These are phyloP conservation scores for Cyprinodon tularosa DNA, from an alignment of 2,113 vertebrate species.

Conservation along the genomic window DNA sequence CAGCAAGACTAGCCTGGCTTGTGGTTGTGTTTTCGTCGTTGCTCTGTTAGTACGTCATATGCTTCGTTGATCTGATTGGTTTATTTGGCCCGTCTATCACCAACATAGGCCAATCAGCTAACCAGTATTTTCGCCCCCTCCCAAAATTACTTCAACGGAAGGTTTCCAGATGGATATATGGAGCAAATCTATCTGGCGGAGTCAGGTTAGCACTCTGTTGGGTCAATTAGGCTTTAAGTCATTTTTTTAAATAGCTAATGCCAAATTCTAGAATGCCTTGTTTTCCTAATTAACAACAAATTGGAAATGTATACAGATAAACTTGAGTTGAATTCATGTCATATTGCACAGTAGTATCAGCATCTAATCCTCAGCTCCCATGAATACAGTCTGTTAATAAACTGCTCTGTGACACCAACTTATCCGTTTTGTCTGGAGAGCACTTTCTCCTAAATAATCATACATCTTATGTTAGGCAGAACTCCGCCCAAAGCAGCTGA, in stretches of 20 bases:
- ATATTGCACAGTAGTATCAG: conserved; percentile 22
- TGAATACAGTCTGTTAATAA: background rate
- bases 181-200: no score
- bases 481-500: background rate
- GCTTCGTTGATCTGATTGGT: no score
- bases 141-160: no score
- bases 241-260: background rate
- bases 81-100: no score
- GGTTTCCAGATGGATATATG: no score
- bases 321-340: background rate
- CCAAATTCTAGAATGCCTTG: background rate
- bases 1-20: no score
- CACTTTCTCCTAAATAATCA: conserved; percentile 30
- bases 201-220: background rate
- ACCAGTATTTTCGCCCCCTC: no score
- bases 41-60: no score
- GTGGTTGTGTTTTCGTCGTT: no score
- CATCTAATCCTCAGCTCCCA: conserved; percentile 17
- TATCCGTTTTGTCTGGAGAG: conserved; percentile 36
- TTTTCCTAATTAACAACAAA: conserved; percentile 13
- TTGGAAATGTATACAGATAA: conserved; percentile 4
- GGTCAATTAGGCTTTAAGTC: background rate
- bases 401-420: conserved; percentile 10
- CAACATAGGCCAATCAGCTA: no score
- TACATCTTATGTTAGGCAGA: conserved; percentile 10